Base-by-base conservation (phyloP, 2,888 invertebrate genomes). In the Mythimna pallens region DNA sequence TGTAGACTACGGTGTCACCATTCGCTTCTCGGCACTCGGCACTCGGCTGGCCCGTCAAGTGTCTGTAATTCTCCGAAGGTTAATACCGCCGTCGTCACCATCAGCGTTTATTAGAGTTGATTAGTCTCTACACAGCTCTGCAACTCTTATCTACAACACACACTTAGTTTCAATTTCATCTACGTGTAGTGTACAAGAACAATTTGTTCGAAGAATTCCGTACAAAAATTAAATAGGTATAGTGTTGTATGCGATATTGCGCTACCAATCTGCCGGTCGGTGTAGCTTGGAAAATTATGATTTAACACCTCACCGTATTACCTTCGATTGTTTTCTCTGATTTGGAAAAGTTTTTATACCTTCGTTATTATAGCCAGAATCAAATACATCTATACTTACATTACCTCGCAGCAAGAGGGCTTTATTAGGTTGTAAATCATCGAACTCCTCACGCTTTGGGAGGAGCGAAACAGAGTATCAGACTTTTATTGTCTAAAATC, bases 81-180 rank as follows among this genome's bases (percentile, higher is more conserved):
- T 86, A 84, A 86, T 85, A 81, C 86, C 59, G 75, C 87, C 72
- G 75, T 86, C 86, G 87, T 86, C 89, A 86, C 82, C 85, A 86
- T 80, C 85, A 85, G 73, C 83, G 86, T 88, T 90, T 87, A 91
- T 91, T 91, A 89, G 79, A 71, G 83, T 91, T 90, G 90, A 91
- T 91, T 91, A 90, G 87, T 84, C 81, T 80, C 70, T 74, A 83
- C 83, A 80, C 81, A 67, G 64, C 65, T 73, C 78, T 71, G 68
- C 66, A 67, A 71, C 72, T 83, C 78, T 86, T 87, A 84, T 85
- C 87, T 78, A 82, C 83, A 80, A 75, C 77, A 70, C 78, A 85
- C 76, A 86, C 85, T 87, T 85, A 70, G 86, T 86, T 82, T 85
- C 85, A 86, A 86, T 86, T 83, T 79, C 70, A 70, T 80, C 76